phyloP scores from a whole-genome alignment of 2,113 vertebrate species.

The Oceanites oceanicus region DNA sequence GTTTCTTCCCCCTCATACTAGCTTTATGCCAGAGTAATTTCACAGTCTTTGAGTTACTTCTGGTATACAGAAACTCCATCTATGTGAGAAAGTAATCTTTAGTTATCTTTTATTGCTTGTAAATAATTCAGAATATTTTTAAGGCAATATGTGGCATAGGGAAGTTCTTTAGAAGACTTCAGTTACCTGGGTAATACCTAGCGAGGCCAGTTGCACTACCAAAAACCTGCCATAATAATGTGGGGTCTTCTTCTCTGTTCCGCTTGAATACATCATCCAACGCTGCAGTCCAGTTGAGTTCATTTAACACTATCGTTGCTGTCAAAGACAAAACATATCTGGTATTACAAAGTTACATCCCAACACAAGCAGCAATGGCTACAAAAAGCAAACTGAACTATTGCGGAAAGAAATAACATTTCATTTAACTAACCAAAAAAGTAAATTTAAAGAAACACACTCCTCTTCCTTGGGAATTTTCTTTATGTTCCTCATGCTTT shows the following conservation, averaged over 20 bases:
- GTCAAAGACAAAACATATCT: background rate
- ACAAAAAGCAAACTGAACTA: background rate
- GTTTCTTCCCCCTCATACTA: background rate
- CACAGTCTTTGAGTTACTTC: background rate
- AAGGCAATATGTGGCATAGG: background rate
- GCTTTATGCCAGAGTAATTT: background rate
- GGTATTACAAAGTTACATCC: background rate
- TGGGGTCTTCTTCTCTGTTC: constrained; percentile 93
- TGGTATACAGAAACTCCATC: background rate
- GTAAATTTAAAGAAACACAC: background rate
- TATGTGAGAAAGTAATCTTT: background rate
- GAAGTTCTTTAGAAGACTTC: background rate
- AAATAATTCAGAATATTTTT: background rate
- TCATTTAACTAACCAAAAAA: background rate
- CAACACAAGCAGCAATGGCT: background rate
- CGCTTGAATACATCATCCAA: constrained; percentile 90
- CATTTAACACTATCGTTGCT: constrained; percentile 95
- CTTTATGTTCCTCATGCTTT: background rate
- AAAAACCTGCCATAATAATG: constrained; percentile 95
- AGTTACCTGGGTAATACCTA: constrained; percentile 93
- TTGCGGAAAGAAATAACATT: background rate
- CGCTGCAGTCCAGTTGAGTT: constrained; percentile 93
- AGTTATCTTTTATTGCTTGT: background rate
- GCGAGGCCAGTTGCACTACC: constrained; percentile 96
- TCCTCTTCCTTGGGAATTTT: background rate